Base-by-base conservation (phyloP, 2,888 invertebrate genomes). In the Trissolcus japonicus region DNA sequence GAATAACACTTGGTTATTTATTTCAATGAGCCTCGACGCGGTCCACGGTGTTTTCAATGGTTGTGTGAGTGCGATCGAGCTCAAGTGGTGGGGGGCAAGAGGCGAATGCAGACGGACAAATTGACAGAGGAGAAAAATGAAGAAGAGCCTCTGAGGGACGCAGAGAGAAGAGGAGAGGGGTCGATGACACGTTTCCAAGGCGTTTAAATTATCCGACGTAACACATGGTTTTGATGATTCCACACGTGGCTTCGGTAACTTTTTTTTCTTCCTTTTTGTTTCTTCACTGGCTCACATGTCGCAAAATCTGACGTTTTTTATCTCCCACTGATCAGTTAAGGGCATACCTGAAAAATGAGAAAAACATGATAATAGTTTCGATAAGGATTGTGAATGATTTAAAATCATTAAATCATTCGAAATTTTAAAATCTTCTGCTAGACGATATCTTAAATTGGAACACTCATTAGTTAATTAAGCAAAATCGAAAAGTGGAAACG, bases 121-220 rank as follows among this genome's bases (percentile, higher is more conserved):
- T 72, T 55, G 65, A 72, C 59, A 72, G 48, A 9, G 53, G 66
- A 59, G 54, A 76, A 61, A 57, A 65, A 65, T 35, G 75, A 69
- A 35, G 59, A 53, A 59, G 17, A 41, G 41, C 46, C 35, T 35
- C 35, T 9, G 46, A 46, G 16, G 16, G 46, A 46, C 46, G 16
- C n/a, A 46, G 40, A 51, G 25, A 56, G 50, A 55, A 50, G 68
- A 62, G 56, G 63, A 46, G 63, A 76, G 81, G 85, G 85, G 85
- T 84, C 85, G 86, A 82, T 86, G 85, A 86, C 85, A 85, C 62
- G 62, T 71, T 82, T 82, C 83, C 83, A 81, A 80, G 80, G 80
- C 82, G 82, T 83, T 84, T 84, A 84, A 82, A 83, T 84, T 84
- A 84, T 85, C 85, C 80, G 82, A 67, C 80, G 74, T 74, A 79